Percentiles rank a stretch among this genome's conserved stretches.
phyloP scores from a whole-genome alignment of 2,888 invertebrate genomes.

The Nymphalis c-album region DNA sequence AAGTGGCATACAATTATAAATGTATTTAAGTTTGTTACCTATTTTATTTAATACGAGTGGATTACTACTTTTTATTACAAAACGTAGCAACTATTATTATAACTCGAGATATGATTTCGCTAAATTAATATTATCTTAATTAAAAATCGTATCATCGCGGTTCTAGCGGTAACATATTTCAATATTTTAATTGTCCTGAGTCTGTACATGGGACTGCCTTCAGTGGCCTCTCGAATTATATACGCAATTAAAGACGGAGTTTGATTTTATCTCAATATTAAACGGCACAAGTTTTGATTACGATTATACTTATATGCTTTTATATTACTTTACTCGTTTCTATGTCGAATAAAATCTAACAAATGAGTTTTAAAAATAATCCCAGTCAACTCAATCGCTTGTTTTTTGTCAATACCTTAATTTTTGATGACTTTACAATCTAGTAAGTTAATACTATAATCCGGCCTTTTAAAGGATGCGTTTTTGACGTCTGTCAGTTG shows the following conservation, averaged over 20 bases:
- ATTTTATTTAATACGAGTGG: no score
- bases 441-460: no score
- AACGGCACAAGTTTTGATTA: constrained; percentile 26
- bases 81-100: constrained; percentile 7
- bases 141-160: constrained; percentile 34
- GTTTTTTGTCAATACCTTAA: no score
- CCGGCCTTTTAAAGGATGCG: no score
- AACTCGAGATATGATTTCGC: constrained; percentile 24
- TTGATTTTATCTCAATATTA: constrained; percentile 34
- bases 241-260: constrained; percentile 32
- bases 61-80: neutral
- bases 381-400: no score
- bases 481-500: no score
- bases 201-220: constrained; percentile 31
- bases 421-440: no score
- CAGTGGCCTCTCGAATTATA: constrained; percentile 32
- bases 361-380: no score
- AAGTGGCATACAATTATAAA: no score
- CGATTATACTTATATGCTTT: neutral
- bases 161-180: constrained; percentile 34
- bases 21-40: no score
- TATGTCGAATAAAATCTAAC: no score
- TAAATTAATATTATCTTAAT: constrained; percentile 40
- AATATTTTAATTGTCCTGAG: constrained; percentile 35
- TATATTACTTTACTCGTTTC: no score